Evolutionary conservation across 2,113 vertebrate species (phyloP).

Genomic region (Mormyrus lacerda): DNA sequence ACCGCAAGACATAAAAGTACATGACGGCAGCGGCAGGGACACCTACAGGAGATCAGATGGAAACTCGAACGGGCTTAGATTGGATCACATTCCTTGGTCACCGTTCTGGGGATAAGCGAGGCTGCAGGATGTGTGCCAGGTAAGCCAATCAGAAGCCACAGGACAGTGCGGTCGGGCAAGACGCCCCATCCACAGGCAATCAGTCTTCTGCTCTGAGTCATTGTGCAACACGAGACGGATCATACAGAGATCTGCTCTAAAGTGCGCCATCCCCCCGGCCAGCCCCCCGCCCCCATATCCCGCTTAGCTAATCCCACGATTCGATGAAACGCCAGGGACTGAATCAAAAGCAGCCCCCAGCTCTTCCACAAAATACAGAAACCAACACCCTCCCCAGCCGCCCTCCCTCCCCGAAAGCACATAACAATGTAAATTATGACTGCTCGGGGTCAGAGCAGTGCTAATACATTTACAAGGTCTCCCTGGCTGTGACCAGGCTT

Average conservation of each 20-base stretch:
- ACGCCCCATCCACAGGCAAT: not conserved
- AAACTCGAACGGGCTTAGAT: not conserved
- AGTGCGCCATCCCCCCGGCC: not conserved
- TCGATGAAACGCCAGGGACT: not conserved
- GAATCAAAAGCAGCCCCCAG: not conserved
- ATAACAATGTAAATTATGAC: not conserved
- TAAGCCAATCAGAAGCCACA: not conserved
- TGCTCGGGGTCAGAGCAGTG: not conserved
- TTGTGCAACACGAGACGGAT: conserved; percentile 1
- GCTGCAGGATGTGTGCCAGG: not conserved
- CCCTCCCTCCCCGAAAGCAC: not conserved
- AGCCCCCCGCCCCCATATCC: not conserved
- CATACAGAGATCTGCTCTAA: not conserved
- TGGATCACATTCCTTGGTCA: not conserved
- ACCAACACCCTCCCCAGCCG: not conserved
- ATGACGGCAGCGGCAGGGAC: not conserved
- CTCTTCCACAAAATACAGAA: not conserved
- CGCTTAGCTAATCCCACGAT: not conserved
- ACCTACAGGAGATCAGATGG: not conserved
- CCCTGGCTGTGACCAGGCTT: not conserved
- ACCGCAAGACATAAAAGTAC: not conserved
- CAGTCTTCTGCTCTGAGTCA: conserved; percentile 1
- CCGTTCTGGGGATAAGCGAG: not conserved
- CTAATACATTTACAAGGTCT: conserved; percentile 1
- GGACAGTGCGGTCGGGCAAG: not conserved